Percentiles rank a stretch among this genome's conserved stretches.
Conservation (phyloP, 2,797 vertebrate species). For the Halcyon leucocephala region DNA sequence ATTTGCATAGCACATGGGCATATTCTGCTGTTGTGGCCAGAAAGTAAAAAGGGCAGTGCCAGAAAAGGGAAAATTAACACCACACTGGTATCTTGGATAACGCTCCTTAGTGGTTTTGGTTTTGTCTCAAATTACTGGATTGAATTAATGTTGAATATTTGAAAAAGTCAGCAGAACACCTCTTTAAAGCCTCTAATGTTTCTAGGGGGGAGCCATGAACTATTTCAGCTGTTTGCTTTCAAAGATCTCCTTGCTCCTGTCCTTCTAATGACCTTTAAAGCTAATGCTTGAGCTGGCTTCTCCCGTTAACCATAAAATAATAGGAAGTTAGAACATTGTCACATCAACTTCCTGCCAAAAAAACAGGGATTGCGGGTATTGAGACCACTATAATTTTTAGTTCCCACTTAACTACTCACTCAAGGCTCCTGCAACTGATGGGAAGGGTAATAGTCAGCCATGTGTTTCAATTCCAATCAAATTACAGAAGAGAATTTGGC, state of each 20-base stretch:
- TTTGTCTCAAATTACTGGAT: neutral
- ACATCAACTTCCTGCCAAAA: neutral
- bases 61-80: neutral
- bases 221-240: neutral
- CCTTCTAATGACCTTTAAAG: neutral
- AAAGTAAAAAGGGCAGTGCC: neutral
- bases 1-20: accelerated
- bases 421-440: neutral
- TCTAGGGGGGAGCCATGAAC: neutral
- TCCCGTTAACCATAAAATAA: neutral
- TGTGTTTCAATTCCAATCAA: neutral
- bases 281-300: neutral
- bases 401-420: neutral
- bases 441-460: too few relatives aligned
- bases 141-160: neutral
- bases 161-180: neutral
- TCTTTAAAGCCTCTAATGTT: neutral
- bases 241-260: neutral
- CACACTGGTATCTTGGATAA: neutral
- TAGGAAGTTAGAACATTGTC: neutral
- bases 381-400: neutral
- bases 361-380: accelerated
- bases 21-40: neutral
- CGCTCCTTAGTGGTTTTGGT: neutral
- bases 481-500: neutral